Evolutionary conservation across 1,140 invertebrate genomes (phyloP), one percentile per base, ranked within the genome.

Genomic region (Thaumatotibia leucotreta): DNA sequence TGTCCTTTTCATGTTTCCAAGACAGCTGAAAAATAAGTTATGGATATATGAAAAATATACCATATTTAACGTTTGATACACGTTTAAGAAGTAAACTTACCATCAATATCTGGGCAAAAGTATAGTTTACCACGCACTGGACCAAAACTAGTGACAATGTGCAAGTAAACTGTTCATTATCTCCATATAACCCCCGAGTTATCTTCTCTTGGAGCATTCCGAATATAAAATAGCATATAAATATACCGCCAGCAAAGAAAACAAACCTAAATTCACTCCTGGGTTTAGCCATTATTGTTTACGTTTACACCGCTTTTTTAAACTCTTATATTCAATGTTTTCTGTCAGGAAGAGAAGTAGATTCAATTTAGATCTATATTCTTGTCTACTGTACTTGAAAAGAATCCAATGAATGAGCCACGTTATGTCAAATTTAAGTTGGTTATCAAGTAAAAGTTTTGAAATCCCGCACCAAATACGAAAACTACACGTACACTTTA

Each of bases 201-300:
- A 99, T 96, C 86, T 96, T 97, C 89, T 99, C 98, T 92, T 99
- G 98, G 14, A 99, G 88, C 79, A 99, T 95, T 0, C 95, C 98
- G 88, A 95, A 99, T 75, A 97, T 95, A 83, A 98, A 98, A 84
- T 97, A 99, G 75, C 95, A 97, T 27, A 97, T 87, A 84, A 99
- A 99, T 84, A 98, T 98, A 24, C 96, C 97, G 23, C 91, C 79
- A 3, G 96, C 94, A 88, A 94, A 97, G 11, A 96, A 76, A 3
- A 96, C 63, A 70, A 95, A 93, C 73, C 91, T 92, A 66, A 91
- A 72, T 82, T 93, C 86, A 64, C 70, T 83, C n/a, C 67, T 68
- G 6, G 58, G 66, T 77, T 77, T 85, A 33, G 67, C 32, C 84
- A 87, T 88, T 64, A 67, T 84, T 71, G 29, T 67, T 27, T 29